A percentile compares a stretch with the other conserved stretches of the same genome.
Conservation (phyloP, 2,888 invertebrate genomes). For the Drosophila rellima region DNA sequence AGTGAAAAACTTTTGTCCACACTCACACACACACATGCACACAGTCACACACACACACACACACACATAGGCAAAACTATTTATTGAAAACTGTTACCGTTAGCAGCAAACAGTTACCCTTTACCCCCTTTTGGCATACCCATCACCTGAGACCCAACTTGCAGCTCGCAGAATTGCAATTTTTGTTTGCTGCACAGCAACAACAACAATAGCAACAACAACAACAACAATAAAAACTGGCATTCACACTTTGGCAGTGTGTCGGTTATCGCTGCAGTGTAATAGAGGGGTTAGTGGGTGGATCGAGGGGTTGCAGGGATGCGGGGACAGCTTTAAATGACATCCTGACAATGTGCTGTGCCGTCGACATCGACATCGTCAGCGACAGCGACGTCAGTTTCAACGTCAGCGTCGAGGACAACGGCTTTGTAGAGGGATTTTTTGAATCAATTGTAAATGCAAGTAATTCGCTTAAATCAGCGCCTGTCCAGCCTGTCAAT, state of each 20-base stretch:
- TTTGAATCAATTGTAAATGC: conserved; percentile 75
- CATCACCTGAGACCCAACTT: conserved; percentile 23
- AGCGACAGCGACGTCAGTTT: conserved; percentile 30
- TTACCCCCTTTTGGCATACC: conserved; percentile 6
- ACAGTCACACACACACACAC: conserved; percentile 15
- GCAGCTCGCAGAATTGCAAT: conserved; percentile 52
- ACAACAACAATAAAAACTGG: conserved; percentile 13
- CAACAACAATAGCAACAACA: conserved; percentile 12
- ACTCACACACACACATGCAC: conserved; percentile 32
- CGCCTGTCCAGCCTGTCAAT: conserved; percentile 62
- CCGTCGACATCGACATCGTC: conserved; percentile 14
- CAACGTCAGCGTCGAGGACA: conserved; percentile 54
- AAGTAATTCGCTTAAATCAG: conserved; percentile 77
- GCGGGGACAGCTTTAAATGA: conserved; percentile 51
- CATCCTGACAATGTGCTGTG: conserved; percentile 60
- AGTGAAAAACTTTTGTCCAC: conserved; percentile 68
- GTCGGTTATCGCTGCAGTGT: conserved; percentile 65
- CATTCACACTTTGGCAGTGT: conserved; percentile 73
- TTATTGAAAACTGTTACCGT: conserved; percentile 80
- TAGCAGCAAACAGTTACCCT: conserved; percentile 71
- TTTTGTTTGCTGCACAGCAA: conserved; percentile 56
- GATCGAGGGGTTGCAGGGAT: neutral
- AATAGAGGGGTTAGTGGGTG: conserved; percentile 5
- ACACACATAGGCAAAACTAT: conserved; percentile 71
- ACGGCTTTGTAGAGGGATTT: conserved; percentile 70